Evolutionary conservation across 2,888 invertebrate species (phyloP), one percentile per base, ranked within the genome.

Genomic region (Neoascia interrupta): DNA sequence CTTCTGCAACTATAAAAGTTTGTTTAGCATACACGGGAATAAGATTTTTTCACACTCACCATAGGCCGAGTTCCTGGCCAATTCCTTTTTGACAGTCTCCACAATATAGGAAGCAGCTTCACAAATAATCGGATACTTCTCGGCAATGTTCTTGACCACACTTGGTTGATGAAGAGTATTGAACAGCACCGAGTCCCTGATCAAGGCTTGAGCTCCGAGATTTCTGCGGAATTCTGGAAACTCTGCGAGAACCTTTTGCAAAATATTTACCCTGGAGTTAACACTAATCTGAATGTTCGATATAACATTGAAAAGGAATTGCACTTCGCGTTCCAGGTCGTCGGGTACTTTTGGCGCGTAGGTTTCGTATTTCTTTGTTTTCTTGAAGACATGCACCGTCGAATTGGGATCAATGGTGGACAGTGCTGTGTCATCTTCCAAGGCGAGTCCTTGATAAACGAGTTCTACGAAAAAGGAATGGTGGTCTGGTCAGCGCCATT

Each of bases 101-200:
- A 88, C 87, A 61, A 89, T 88, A 56, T 86, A 89, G 0, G 86
- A 83, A 4, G 93, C 92, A 0, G 93, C 93, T 82, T 92, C 92
- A 13, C 92, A 91, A 43, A 95, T 90, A 11, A 92, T 89, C 3
- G 94, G 94, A 87, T 94, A 94, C 11, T 90, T 88, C 63, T 92
- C 90, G 1, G 92, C 90, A 3, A 94, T 90, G 84, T 92, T 92
- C 82, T 91, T 90, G 0, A 93, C 91, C 36, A 92, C 92, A 66
- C 92, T 91, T 0, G 91, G 89, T 84, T 94, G 92, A 15, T 92
- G 91, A 69, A 94, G 88, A 73, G 93, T 91, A 31, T 91, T 90
- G 81, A 95, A 90, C 5, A 95, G 88, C 81, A 94, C 93, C 8
- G 93, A 92, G 85, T 94, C 94, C 84, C 93, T 92, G 28, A 95